Conservation (phyloP, 2,113 vertebrate species). For the Chaenocephalus aceratus region DNA sequence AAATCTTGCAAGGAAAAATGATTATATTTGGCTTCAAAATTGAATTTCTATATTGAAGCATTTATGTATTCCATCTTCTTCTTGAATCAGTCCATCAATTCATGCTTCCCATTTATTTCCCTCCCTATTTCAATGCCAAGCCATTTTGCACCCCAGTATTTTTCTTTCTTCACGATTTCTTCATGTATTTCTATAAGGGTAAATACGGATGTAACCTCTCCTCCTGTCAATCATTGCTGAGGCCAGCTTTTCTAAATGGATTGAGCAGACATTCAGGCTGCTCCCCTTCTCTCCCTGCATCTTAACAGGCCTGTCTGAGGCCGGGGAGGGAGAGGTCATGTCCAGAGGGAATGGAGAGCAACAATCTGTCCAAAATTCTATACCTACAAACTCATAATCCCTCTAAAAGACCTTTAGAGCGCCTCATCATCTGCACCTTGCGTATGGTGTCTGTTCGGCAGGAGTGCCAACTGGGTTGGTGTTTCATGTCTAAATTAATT, state of each 20-base stretch:
- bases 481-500: slow-evolving; percentile 38
- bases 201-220: slow-evolving; percentile 60
- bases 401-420: slow-evolving; percentile 33
- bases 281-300: slow-evolving; percentile 45
- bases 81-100: slow-evolving; percentile 66
- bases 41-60: slow-evolving; percentile 71
- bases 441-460: slow-evolving; percentile 26
- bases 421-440: slow-evolving; percentile 22
- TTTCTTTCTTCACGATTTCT: slow-evolving; percentile 37
- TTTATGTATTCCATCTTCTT: slow-evolving; percentile 78
- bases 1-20: slow-evolving; percentile 39
- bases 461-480: slow-evolving; percentile 1
- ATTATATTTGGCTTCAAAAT: slow-evolving; percentile 63
- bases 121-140: slow-evolving; percentile 52
- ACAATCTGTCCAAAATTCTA: slow-evolving; percentile 56
- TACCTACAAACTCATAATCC: slow-evolving; percentile 49
- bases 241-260: slow-evolving; percentile 40
- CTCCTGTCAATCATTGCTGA: slow-evolving; percentile 63
- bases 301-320: slow-evolving; percentile 64
- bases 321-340: slow-evolving; percentile 57
- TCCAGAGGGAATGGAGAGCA: slow-evolving; percentile 59
- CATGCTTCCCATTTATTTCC: slow-evolving; percentile 51
- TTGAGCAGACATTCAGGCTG: slow-evolving; percentile 46
- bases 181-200: slow-evolving; percentile 73
- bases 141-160: slow-evolving; percentile 51